phyloP scores from a whole-genome alignment of 2,113 vertebrate genomes.

The Seriola quinqueradiata region DNA sequence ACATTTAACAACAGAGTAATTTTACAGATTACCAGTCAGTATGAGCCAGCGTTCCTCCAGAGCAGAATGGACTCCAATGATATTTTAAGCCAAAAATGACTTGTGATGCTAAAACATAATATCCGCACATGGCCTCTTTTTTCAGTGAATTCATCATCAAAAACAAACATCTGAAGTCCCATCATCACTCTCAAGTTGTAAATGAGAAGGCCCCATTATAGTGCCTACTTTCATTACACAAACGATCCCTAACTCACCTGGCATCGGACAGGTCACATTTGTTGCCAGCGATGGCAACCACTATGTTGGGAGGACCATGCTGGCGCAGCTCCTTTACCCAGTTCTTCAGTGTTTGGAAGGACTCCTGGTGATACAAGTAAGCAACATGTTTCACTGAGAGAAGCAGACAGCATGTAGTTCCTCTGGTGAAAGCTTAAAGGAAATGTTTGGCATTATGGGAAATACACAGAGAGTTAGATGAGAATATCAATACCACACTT shows the following conservation, averaged over 20 bases:
- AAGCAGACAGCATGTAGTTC: background rate
- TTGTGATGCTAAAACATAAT: background rate
- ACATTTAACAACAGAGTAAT: background rate
- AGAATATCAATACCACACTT: background rate
- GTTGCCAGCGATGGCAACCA: constrained; percentile 97
- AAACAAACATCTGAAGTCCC: background rate
- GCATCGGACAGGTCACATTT: constrained; percentile 96
- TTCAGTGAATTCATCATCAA: background rate
- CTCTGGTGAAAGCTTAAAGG: background rate
- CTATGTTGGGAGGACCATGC: constrained; percentile 97
- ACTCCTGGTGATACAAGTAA: constrained; percentile 87
- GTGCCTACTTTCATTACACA: background rate
- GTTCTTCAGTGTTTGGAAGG: constrained; percentile 96
- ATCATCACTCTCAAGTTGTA: background rate
- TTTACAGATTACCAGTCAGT: background rate
- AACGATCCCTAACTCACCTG: constrained; percentile 83
- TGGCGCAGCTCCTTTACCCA: constrained; percentile 98
- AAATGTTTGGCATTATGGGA: no score
- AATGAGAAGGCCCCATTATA: background rate
- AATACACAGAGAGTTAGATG: background rate
- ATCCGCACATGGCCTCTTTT: no score
- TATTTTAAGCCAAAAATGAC: background rate
- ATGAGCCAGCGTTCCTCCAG: background rate
- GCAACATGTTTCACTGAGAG: constrained; percentile 6
- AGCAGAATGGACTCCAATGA: no score